These are phyloP conservation scores for Cynoglossus semilaevis DNA, from an alignment of 2,113 vertebrate genomes.

Conservation along the genomic window DNA sequence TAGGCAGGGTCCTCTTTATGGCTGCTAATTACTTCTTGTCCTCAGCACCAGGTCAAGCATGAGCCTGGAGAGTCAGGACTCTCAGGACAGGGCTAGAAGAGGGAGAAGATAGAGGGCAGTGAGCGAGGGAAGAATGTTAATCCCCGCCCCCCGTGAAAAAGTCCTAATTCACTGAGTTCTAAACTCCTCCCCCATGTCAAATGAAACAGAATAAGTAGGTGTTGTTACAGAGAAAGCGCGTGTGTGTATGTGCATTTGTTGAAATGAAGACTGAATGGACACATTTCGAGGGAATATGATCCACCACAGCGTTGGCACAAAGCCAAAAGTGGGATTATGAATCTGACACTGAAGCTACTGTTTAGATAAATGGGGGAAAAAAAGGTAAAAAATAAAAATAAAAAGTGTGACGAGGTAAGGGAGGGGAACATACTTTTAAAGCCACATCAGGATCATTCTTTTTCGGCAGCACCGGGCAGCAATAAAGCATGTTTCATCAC, in stretches of 20 bases:
- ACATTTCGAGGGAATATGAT: constrained; percentile 46
- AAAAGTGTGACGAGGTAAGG: neutral
- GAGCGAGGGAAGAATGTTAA: constrained; percentile 74
- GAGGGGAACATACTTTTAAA: constrained; percentile 20
- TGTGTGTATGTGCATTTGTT: constrained; percentile 11
- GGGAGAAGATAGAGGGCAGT: constrained; percentile 40
- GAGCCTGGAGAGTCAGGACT: constrained; percentile 66
- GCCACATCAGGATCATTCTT: constrained; percentile 6
- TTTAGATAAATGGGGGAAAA: constrained; percentile 33
- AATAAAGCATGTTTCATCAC: constrained; percentile 1
- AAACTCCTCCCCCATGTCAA: constrained; percentile 61
- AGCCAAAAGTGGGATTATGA: constrained; percentile 48
- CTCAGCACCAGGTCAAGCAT: constrained; percentile 76
- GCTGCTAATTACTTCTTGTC: constrained; percentile 73
- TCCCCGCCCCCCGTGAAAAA: constrained; percentile 56
- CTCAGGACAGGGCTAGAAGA: constrained; percentile 48
- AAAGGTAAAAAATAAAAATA: constrained; percentile 21
- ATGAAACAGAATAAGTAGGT: constrained; percentile 48
- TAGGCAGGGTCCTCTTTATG: constrained; percentile 58
- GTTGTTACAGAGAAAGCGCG: constrained; percentile 34
- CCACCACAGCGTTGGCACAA: constrained; percentile 52
- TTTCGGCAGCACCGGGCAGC: neutral
- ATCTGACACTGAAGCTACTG: constrained; percentile 41
- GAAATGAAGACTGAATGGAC: constrained; percentile 24
- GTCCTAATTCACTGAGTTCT: constrained; percentile 49